A percentile compares a stretch with the other conserved stretches of the same genome.
These are phyloP conservation scores for Romanomermis culicivorax DNA, from an alignment of 2,888 invertebrate genomes.

Conservation along the genomic window DNA sequence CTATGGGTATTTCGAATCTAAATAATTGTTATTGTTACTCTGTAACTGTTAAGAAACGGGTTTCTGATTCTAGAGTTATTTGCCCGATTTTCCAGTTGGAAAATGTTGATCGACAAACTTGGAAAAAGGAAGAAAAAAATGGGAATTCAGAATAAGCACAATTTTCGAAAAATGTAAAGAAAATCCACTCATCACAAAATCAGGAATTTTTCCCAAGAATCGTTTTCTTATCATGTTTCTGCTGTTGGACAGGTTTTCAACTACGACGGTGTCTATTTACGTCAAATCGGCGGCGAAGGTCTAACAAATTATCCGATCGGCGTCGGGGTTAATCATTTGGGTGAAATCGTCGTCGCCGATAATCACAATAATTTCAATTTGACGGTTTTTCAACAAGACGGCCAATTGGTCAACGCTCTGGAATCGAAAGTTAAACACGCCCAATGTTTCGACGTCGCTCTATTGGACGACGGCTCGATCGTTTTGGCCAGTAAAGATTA, in stretches of 20 bases:
- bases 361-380: constrained; percentile 99
- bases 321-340: constrained; percentile 86
- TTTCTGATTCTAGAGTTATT: too few relatives aligned
- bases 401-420: constrained; percentile 83
- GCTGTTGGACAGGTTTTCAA: constrained; percentile 51
- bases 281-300: constrained; percentile 95
- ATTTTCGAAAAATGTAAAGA: too few relatives aligned
- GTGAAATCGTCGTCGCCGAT: constrained; percentile 92
- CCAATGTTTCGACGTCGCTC: constrained; percentile 95
- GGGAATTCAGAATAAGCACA: too few relatives aligned
- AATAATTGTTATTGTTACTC: too few relatives aligned
- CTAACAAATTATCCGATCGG: constrained; percentile 98
- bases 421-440: constrained; percentile 99
- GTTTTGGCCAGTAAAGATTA: constrained; percentile 98
- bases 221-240: too few relatives aligned
- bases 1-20: too few relatives aligned
- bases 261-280: constrained; percentile 80
- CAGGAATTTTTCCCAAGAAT: too few relatives aligned
- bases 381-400: constrained; percentile 81
- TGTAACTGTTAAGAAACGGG: too few relatives aligned
- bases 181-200: too few relatives aligned
- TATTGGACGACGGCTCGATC: constrained; percentile 95
- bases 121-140: too few relatives aligned
- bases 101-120: too few relatives aligned
- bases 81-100: too few relatives aligned